These are phyloP conservation scores for Tyto alba DNA, from an alignment of 2,113 vertebrate species.

Conservation along the genomic window DNA sequence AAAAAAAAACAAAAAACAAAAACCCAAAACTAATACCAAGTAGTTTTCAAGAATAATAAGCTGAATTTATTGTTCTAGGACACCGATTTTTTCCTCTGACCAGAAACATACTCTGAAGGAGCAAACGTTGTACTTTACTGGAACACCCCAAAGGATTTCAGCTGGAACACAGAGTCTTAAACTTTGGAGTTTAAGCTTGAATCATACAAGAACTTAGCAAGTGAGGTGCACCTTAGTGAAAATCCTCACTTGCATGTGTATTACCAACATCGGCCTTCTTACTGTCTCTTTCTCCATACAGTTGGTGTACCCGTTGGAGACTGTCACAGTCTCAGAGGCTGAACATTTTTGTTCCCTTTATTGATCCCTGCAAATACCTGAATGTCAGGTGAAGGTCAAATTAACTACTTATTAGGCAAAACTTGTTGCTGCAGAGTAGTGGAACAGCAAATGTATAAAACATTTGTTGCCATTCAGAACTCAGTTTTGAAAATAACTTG, in stretches of 20 bases:
- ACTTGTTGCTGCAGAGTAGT: not conserved
- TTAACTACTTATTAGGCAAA: not conserved
- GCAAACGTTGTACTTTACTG: rapidly evolving
- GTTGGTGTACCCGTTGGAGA: not conserved
- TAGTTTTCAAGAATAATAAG: not conserved
- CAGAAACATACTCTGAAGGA: not conserved
- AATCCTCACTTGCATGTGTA: not conserved
- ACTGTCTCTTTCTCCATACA: not conserved
- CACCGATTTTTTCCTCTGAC: not conserved
- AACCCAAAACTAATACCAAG: not conserved
- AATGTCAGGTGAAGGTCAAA: not conserved
- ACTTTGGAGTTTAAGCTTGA: not conserved
- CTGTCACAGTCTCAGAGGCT: not conserved
- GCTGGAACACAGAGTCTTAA: not conserved
- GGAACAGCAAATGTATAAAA: not conserved
- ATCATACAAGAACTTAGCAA: too few relatives aligned
- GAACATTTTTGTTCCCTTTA: not conserved
- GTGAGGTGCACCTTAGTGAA: not conserved
- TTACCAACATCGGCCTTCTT: not conserved
- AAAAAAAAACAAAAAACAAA: too few relatives aligned
- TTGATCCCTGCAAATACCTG: not conserved
- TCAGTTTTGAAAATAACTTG: not conserved
- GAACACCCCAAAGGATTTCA: not conserved
- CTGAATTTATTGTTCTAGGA: not conserved
- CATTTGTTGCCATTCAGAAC: not conserved